Conservation (phyloP, 2,113 vertebrate genomes). For the Elachura formosa region DNA sequence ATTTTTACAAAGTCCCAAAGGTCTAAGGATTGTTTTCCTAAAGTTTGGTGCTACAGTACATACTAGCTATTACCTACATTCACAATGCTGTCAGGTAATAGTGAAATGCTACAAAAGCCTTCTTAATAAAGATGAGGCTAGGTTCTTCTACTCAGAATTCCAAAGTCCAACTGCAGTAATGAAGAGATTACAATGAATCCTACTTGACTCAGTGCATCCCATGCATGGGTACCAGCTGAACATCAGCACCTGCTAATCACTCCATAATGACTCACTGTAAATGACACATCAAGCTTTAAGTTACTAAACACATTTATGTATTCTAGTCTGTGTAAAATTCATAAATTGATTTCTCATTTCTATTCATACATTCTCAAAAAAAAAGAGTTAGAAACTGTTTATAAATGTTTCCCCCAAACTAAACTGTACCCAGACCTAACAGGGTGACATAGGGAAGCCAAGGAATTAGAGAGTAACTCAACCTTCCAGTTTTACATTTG, state of each 20-base stretch:
- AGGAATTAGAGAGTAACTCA: neutral
- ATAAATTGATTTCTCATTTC: neutral
- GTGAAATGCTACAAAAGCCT: neutral
- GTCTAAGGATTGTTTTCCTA: neutral
- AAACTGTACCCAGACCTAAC: neutral
- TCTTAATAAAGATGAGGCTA: neutral
- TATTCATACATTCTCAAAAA: neutral
- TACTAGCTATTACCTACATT: neutral
- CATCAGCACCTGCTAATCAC: neutral
- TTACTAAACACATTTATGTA: neutral
- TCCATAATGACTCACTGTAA: neutral
- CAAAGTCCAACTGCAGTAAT: neutral
- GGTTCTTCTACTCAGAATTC: neutral
- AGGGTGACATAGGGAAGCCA: rapidly evolving
- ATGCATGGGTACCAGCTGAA: neutral
- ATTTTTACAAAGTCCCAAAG: neutral
- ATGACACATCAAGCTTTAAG: neutral
- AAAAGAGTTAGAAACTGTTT: neutral
- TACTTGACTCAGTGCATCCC: neutral
- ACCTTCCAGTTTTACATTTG: neutral
- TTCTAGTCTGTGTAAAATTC: neutral
- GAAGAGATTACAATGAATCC: neutral
- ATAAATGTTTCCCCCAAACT: neutral
- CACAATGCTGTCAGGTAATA: neutral
- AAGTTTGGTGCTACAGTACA: neutral